These are phyloP conservation scores for Benitochromis conjunctus DNA, from an alignment of 2,113 vertebrate genomes.

Conservation along the genomic window DNA sequence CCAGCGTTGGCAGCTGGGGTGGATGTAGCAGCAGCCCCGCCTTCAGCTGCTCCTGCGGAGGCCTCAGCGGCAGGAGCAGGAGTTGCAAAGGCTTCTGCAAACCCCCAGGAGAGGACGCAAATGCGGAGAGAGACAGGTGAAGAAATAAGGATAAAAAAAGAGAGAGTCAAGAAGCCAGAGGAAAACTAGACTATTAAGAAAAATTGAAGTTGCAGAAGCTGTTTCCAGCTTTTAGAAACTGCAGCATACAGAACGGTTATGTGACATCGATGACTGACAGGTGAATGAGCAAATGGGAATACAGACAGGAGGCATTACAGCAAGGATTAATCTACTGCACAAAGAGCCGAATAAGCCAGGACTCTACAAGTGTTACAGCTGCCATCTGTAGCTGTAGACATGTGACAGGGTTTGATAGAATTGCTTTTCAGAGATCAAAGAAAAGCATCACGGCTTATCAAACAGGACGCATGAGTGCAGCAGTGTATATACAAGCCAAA, in stretches of 20 bases:
- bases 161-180: background rate
- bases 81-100: conserved; percentile 87
- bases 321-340: conserved; percentile 30
- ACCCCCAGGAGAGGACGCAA: conserved; percentile 44
- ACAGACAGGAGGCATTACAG: conserved; percentile 62
- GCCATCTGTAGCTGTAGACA: conserved; percentile 24
- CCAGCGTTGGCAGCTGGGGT: conserved; percentile 82
- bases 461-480: conserved; percentile 41
- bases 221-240: background rate
- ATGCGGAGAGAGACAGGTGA: conserved; percentile 18
- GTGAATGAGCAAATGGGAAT: conserved; percentile 53
- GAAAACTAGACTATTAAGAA: background rate
- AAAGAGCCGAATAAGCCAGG: conserved; percentile 7
- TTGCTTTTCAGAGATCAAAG: conserved; percentile 52
- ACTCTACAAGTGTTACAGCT: conserved; percentile 25
- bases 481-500: conserved; percentile 21
- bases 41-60: conserved; percentile 81
- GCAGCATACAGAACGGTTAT: background rate
- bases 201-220: background rate
- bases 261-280: conserved; percentile 50
- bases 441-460: conserved; percentile 64
- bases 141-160: background rate
- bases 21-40: conserved; percentile 80
- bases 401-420: conserved; percentile 56
- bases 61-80: conserved; percentile 86